Conservation (phyloP, 2,888 invertebrate species). For the Oxyteleia sp. region DNA sequence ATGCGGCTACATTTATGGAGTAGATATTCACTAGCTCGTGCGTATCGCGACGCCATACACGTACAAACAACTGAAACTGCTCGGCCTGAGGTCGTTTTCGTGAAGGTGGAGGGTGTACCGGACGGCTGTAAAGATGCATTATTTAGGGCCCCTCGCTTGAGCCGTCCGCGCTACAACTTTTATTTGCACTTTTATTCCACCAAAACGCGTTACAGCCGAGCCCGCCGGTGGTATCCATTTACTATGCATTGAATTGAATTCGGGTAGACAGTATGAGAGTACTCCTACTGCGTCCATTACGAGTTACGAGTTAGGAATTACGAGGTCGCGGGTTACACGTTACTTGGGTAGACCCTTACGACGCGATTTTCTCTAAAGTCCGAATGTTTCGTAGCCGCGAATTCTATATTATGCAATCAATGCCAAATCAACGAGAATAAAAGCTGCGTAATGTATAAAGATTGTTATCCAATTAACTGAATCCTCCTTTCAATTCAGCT, state of each 20-base stretch:
- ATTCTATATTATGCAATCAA: conserved; percentile 37
- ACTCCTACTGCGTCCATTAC: conserved; percentile 70
- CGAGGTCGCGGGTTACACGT: conserved; percentile 65
- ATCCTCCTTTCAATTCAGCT: too few species aligned
- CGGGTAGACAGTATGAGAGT: conserved; percentile 67
- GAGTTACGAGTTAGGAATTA: conserved; percentile 75
- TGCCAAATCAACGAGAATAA: conserved; percentile 27
- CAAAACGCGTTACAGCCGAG: conserved; percentile 78
- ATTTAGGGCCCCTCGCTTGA: conserved; percentile 78
- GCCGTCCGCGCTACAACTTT: conserved; percentile 79
- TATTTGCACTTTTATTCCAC: conserved; percentile 79
- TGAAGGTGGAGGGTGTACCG: conserved; percentile 64
- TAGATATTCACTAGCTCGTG: conserved; percentile 29
- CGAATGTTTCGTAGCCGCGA: conserved; percentile 42
- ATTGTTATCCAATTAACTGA: too few species aligned
- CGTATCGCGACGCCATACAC: conserved; percentile 43
- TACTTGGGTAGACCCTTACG: conserved; percentile 44
- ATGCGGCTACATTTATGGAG: conserved; percentile 29
- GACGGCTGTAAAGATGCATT: conserved; percentile 81
- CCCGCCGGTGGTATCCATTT: conserved; percentile 78
- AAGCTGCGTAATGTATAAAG: too few species aligned
- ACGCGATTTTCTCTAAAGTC: conserved; percentile 41
- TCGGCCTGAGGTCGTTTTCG: conserved; percentile 67
- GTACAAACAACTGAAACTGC: conserved; percentile 62
- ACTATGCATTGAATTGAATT: conserved; percentile 84